Base-by-base conservation (phyloP, 2,113 vertebrate genomes). In the Anoura caudifer region DNA sequence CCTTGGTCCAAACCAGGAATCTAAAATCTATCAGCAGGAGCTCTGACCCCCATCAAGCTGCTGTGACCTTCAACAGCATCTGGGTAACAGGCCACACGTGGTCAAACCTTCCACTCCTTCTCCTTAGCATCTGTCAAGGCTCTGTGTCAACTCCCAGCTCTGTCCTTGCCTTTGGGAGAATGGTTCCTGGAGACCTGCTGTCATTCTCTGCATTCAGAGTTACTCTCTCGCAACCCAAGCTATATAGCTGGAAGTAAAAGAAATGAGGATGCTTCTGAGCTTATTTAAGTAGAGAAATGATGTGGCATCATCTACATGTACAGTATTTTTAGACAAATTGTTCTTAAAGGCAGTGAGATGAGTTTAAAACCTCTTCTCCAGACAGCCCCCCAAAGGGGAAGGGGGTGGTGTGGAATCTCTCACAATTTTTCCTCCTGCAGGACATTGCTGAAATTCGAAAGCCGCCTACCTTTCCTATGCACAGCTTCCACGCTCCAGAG, bases 101-200 rank as follows among this genome's bases (percentile, higher is more conserved):
- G 1, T 12, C 7, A 14, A n/a, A 26, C 47, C 5, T 22, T 15
- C 5, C 14, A 2, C 6, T 26, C 14, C 14, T 63, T 8, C 36
- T 47, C 33, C 19, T 33, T 2, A 14, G 24, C 4, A 47, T 3
- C 19, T 33, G 1, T 2, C 45, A 56, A 43, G 8, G 45, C 52
- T 54, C 9, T 26, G 3, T 2, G 10, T 36, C 70, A 14, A 19
- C 45, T 16, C 28, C 10, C 38, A 56, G 0, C 11, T 38, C 41
- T 19, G 15, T 1, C 33, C 11, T 1, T 3, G 0, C 10, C 16
- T 2, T 7, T 4, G 7, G 54, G 8, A 70, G n/a, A 14, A 9
- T 7, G 59, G 20, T 0, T 24, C 45, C 59, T 20, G 3, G 4
- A 70, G 47, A 4, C 24, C 56, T 47, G 15, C 4, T 9, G 3